Conservation (phyloP, 2,888 invertebrate genomes). For the Rhagophthalmus giganteus region DNA sequence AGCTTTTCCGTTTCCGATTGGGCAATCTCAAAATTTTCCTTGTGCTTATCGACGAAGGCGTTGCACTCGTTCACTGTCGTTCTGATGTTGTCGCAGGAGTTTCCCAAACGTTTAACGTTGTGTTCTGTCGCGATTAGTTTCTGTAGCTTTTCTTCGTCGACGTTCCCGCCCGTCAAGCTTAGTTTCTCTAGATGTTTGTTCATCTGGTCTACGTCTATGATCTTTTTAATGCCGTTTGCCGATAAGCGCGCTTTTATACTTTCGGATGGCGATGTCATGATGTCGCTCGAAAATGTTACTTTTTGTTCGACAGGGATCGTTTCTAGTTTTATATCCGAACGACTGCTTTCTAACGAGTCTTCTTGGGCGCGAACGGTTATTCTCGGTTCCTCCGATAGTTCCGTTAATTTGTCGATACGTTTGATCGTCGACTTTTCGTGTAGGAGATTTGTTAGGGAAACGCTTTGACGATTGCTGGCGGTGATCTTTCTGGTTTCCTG, state of each 20-base stretch:
- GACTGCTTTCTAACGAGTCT: conserved; percentile 1
- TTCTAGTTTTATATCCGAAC: conserved; percentile 49
- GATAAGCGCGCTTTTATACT: conserved; percentile 63
- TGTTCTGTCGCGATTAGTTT: conserved; percentile 16
- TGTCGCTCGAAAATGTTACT: conserved; percentile 50
- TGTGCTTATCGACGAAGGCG: conserved; percentile 57
- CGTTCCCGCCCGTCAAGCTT: conserved; percentile 3
- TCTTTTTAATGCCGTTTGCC: conserved; percentile 46
- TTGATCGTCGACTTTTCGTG: not conserved
- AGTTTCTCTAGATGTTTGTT: conserved; percentile 32
- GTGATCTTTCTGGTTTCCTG: conserved; percentile 4
- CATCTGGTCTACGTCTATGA: conserved; percentile 33
- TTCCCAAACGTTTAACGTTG: conserved; percentile 42
- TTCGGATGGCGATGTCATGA: conserved; percentile 58
- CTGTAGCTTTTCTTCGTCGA: not conserved
- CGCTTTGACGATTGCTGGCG: conserved; percentile 7
- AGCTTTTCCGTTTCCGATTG: conserved; percentile 58
- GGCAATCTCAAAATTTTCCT: conserved; percentile 56
- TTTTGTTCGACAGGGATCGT: conserved; percentile 48
- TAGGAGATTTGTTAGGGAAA: conserved; percentile 17
- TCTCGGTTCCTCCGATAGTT: conserved; percentile 3
- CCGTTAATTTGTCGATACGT: not conserved
- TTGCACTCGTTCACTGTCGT: conserved; percentile 42
- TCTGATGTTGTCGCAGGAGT: conserved; percentile 43
- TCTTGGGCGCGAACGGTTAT: not conserved